Percentiles rank a stretch among this genome's conserved stretches.
phyloP scores from a whole-genome alignment of 2,113 vertebrate species.

The Sapayoa aenigma region DNA sequence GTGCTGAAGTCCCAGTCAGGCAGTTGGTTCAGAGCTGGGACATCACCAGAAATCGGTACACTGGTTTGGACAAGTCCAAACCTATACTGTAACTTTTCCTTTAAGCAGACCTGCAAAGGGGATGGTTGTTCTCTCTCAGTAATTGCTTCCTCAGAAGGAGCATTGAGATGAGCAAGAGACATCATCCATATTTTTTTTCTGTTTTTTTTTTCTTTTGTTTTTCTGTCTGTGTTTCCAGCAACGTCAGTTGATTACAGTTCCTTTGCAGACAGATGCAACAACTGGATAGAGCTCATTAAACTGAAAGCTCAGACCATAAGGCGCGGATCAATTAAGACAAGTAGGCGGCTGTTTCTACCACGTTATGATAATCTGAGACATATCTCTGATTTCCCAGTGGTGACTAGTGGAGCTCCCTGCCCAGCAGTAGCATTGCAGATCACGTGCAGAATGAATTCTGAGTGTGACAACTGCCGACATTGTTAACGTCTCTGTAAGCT shows the following conservation, averaged over 20 bases:
- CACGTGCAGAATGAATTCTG: constrained; percentile 60
- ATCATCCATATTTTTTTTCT: constrained; percentile 83
- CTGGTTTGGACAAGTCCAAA: constrained; percentile 53
- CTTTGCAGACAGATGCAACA: constrained; percentile 99
- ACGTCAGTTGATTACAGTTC: constrained; percentile 99
- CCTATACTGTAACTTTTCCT: constrained; percentile 25
- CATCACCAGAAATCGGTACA: constrained; percentile 31
- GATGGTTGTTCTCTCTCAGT: constrained; percentile 75
- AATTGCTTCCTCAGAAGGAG: constrained; percentile 78
- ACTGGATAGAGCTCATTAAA: constrained; percentile 99
- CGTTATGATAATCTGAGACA: constrained; percentile 84
- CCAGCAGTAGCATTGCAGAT: constrained; percentile 69
- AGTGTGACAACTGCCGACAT: constrained; percentile 82
- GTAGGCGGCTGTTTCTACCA: constrained; percentile 96
- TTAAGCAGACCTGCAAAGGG: constrained; percentile 47
- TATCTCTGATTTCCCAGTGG: constrained; percentile 79
- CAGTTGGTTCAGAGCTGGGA: constrained; percentile 35
- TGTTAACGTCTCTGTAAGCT: constrained; percentile 20
- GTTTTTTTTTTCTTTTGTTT: constrained; percentile 77
- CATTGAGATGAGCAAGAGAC: constrained; percentile 76
- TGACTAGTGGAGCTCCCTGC: constrained; percentile 79
- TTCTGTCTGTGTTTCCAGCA: constrained; percentile 91
- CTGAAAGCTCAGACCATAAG: constrained; percentile 99
- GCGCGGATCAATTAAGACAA: constrained; percentile 99
- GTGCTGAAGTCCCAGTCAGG: constrained; percentile 39